Percentiles rank a stretch among this genome's conserved stretches.
Evolutionary conservation across 2,113 vertebrate genomes (phyloP).

Genomic region (Coptodon rendalli): DNA sequence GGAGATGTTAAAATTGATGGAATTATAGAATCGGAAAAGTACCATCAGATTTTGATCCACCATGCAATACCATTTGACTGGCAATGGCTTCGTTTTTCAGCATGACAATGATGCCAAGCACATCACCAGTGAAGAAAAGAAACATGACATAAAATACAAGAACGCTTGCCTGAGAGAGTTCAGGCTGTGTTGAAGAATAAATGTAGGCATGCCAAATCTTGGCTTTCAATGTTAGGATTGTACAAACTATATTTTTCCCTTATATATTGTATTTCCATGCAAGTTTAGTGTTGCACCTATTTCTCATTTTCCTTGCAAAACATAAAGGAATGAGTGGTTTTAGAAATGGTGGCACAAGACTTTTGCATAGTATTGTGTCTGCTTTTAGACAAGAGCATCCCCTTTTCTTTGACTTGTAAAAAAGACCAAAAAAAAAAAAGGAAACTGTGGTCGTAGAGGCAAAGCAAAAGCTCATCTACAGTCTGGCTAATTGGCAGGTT

Average conservation of each 20-base stretch:
- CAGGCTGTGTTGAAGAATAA: neutral
- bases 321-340: neutral
- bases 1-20: neutral
- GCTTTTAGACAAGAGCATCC: neutral
- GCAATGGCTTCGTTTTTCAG: neutral
- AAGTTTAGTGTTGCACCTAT: neutral
- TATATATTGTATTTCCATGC: neutral
- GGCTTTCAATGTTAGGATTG: neutral
- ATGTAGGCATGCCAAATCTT: neutral
- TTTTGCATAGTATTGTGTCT: neutral
- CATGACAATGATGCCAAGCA: neutral
- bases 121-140: neutral
- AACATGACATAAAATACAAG: neutral
- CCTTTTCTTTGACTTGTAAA: neutral
- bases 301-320: neutral
- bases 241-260: neutral
- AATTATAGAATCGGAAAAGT: neutral
- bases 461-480: neutral
- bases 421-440: neutral
- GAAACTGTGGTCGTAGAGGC: neutral
- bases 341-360: neutral
- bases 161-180: neutral
- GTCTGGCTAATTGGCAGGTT: slow-evolving; percentile 2
- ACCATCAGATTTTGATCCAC: neutral
- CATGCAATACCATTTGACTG: neutral